Conservation (phyloP, 2,888 invertebrate genomes). For the Psylliodes chrysocephalus region DNA sequence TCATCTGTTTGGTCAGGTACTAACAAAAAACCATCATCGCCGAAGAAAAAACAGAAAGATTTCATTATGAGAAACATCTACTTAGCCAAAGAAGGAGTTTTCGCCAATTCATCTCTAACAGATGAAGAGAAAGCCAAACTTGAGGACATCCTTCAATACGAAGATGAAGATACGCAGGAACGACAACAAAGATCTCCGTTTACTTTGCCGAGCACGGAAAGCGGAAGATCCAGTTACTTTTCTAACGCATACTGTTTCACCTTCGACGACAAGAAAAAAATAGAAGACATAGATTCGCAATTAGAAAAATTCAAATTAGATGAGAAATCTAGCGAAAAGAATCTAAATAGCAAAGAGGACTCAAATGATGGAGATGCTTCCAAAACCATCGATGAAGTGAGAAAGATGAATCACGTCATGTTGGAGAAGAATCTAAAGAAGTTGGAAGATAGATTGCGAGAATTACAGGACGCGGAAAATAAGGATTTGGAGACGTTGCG, state of each 20-base stretch:
- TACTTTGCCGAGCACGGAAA: conserved; percentile 3
- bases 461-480: conserved; percentile 21
- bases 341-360: neutral
- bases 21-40: conserved; percentile 8
- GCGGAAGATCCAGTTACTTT: conserved; percentile 4
- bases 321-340: conserved; percentile 36
- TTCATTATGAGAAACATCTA: conserved; percentile 45
- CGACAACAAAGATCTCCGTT: conserved; percentile 5
- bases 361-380: neutral
- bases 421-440: conserved; percentile 32
- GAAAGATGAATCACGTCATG: conserved; percentile 28
- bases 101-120: conserved; percentile 47
- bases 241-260: conserved; percentile 35
- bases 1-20: too few species aligned
- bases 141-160: conserved; percentile 34
- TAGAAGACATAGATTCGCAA: conserved; percentile 36
- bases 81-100: conserved; percentile 46
- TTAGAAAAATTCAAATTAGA: conserved; percentile 38
- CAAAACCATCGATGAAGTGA: neutral
- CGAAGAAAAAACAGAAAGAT: conserved; percentile 12
- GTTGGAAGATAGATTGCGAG: conserved; percentile 28
- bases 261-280: conserved; percentile 23
- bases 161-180: conserved; percentile 2
- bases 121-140: conserved; percentile 52
- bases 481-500: neutral